These are phyloP conservation scores for Aptenodytes patagonicus DNA, from an alignment of 2,113 vertebrate genomes.

Conservation along the genomic window DNA sequence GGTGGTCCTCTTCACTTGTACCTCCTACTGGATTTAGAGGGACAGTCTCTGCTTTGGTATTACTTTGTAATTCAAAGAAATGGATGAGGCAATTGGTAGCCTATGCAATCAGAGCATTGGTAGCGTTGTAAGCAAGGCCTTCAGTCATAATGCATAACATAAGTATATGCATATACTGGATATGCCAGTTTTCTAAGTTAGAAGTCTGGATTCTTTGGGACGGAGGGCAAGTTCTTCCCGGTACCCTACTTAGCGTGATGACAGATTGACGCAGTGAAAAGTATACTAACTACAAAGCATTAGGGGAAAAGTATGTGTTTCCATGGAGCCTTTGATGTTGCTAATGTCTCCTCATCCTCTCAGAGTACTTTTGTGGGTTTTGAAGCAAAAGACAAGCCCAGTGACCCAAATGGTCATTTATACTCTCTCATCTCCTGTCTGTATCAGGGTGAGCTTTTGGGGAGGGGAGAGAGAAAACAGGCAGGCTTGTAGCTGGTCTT, in stretches of 20 bases:
- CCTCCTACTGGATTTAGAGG: neutral
- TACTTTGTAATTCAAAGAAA: neutral
- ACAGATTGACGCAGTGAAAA: neutral
- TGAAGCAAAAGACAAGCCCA: neutral
- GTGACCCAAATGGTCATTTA: neutral
- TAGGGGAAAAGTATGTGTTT: neutral
- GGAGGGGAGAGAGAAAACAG: neutral
- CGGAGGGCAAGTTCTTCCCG: neutral
- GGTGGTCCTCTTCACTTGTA: neutral
- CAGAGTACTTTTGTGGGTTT: neutral
- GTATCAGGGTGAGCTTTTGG: neutral
- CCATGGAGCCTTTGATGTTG: neutral
- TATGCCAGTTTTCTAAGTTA: neutral
- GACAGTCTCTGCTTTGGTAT: neutral
- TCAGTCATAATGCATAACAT: neutral
- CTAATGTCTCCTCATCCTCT: neutral
- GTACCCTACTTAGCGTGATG: neutral
- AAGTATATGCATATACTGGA: too few relatives aligned
- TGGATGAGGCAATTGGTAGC: neutral
- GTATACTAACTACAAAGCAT: neutral
- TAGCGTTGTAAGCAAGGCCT: neutral
- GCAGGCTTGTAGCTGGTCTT: neutral
- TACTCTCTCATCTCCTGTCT: neutral
- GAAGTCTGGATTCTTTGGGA: neutral
- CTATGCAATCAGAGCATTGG: neutral